A percentile compares a stretch with the other conserved stretches of the same genome.
phyloP scores from a whole-genome alignment of 2,113 vertebrate genomes.

The Piaya cayana region DNA sequence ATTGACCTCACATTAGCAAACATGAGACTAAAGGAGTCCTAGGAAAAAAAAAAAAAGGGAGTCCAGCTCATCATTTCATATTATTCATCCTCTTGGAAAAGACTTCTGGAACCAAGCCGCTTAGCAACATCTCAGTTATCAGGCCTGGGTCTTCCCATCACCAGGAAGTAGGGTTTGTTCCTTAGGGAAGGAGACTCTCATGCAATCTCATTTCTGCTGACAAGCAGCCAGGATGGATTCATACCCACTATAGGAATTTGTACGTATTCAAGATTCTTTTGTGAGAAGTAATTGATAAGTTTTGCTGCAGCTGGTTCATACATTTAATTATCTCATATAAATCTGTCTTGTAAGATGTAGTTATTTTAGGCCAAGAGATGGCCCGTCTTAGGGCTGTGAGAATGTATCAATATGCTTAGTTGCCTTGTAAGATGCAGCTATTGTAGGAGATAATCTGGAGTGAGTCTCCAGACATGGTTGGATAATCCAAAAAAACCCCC shows the following conservation, averaged over 20 bases:
- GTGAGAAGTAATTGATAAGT: no score
- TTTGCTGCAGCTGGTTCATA: no score
- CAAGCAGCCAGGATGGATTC: neutral
- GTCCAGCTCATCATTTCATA: neutral
- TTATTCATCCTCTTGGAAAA: neutral
- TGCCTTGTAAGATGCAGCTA: no score
- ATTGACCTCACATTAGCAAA: neutral
- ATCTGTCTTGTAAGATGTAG: no score
- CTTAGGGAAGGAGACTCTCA: neutral
- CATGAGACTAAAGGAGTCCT: neutral
- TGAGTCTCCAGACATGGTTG: no score
- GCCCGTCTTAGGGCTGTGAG: no score
- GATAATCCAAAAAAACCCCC: no score
- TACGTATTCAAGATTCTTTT: neutral
- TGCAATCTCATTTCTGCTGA: neutral
- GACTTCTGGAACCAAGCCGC: neutral
- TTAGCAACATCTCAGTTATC: neutral
- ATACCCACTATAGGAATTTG: neutral
- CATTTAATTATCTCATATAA: no score
- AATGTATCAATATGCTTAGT: no score
- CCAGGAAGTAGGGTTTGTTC: neutral
- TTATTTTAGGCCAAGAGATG: no score
- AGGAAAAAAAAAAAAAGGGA: neutral
- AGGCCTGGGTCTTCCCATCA: neutral
- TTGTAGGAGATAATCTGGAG: no score